Percentiles rank a stretch among this genome's conserved stretches.
Evolutionary conservation across 2,113 vertebrate species (phyloP).

Genomic region (Carassius auratus): DNA sequence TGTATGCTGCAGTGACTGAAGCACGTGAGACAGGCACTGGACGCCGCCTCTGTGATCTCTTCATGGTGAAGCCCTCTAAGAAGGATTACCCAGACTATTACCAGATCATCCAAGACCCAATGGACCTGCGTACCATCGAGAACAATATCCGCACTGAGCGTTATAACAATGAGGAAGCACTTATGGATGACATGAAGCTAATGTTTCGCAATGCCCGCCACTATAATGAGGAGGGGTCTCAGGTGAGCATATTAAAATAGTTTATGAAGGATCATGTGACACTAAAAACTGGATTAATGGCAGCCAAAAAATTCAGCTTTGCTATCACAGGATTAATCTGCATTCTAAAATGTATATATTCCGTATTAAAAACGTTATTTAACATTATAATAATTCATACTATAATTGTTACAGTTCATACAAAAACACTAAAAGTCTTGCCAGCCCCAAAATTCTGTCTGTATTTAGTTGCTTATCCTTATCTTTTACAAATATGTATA

Average conservation of each 20-base stretch:
- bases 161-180: constrained; percentile 85
- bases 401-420: not conserved
- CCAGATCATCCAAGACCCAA: constrained; percentile 94
- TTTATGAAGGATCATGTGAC: not conserved
- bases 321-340: not conserved
- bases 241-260: constrained; percentile 74
- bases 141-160: constrained; percentile 91
- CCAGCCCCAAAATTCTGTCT: not conserved
- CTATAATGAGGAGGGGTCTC: constrained; percentile 98
- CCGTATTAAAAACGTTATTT: not conserved
- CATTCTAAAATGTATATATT: not conserved
- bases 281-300: no score
- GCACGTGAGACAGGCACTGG: constrained; percentile 83
- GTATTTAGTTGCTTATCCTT: not conserved
- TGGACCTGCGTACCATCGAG: constrained; percentile 97
- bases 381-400: not conserved
- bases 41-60: constrained; percentile 93
- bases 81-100: constrained; percentile 99
- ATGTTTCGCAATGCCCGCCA: constrained; percentile 98
- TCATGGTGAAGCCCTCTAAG: constrained; percentile 97
- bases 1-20: constrained; percentile 89
- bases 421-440: not conserved
- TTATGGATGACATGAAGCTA: constrained; percentile 93
- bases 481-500: not conserved
- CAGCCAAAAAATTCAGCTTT: no score